phyloP scores from a whole-genome alignment of 2,888 invertebrate genomes.

The Apodemia mormo region DNA sequence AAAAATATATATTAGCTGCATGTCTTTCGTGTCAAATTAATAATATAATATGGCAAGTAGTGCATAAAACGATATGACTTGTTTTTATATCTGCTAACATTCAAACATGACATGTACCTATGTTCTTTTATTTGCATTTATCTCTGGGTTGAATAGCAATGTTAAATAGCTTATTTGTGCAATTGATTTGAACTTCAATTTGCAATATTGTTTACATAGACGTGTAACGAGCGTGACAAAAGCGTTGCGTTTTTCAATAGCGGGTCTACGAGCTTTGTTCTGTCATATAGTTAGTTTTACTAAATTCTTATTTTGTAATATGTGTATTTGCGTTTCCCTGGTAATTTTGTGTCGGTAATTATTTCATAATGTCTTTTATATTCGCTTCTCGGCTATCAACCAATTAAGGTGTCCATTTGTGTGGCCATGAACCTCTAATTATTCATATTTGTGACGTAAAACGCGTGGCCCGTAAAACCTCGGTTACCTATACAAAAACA shows the following conservation, averaged over 20 bases:
- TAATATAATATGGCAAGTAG: too few relatives aligned
- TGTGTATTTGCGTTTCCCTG: conserved; percentile 29
- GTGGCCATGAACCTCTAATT: conserved; percentile 64
- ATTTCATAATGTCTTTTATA: conserved; percentile 60
- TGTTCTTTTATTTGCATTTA: too few relatives aligned
- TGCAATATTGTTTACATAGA: neutral
- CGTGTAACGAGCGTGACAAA: conserved; percentile 17
- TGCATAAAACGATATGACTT: too few relatives aligned
- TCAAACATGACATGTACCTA: neutral
- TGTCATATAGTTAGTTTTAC: conserved; percentile 19
- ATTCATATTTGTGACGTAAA: conserved; percentile 46
- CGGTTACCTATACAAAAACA: conserved; percentile 36
- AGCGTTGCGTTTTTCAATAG: conserved; percentile 21
- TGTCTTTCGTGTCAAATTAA: too few relatives aligned
- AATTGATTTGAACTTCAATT: conserved; percentile 9
- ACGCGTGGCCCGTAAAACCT: conserved; percentile 50
- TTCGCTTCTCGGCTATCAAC: conserved; percentile 55
- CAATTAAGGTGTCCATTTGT: conserved; percentile 60
- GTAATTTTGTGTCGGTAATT: conserved; percentile 51
- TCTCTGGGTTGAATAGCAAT: neutral
- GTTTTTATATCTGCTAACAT: too few relatives aligned
- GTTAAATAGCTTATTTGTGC: conserved; percentile 4
- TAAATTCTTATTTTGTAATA: conserved; percentile 52
- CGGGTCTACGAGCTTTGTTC: conserved; percentile 14
- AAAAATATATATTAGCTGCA: too few relatives aligned